These are phyloP conservation scores for Noctua fimbriata DNA, from an alignment of 2,888 invertebrate genomes.

Conservation along the genomic window DNA sequence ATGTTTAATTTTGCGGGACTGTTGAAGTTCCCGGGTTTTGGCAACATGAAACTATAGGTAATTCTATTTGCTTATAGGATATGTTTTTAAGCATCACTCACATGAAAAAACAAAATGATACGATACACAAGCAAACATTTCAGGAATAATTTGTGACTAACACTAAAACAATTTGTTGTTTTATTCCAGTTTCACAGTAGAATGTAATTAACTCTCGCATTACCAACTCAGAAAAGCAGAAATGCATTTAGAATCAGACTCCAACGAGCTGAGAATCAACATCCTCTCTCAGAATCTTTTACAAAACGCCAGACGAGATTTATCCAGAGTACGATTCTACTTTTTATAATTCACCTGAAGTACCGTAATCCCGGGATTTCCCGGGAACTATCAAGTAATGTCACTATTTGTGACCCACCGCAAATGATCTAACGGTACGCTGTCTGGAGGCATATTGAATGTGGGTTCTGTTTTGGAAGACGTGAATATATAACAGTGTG, in stretches of 20 bases:
- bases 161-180: background rate
- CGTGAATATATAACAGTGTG: conserved; percentile 47
- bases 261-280: background rate
- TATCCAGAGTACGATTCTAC: background rate
- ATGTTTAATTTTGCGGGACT: conserved; percentile 19
- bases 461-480: conserved; percentile 59
- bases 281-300: background rate
- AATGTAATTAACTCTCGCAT: background rate
- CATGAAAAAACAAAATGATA: background rate
- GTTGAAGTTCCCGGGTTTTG: background rate
- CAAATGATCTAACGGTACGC: conserved; percentile 75
- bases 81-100: background rate
- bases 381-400: conserved; percentile 36
- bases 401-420: conserved; percentile 67
- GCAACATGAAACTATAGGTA: background rate
- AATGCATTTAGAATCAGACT: background rate
- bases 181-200: background rate
- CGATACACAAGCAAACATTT: background rate
- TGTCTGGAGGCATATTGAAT: conserved; percentile 67
- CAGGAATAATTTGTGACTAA: no score
- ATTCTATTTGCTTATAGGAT: background rate
- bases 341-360: conserved; percentile 12
- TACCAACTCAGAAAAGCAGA: background rate
- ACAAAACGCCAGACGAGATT: conserved; percentile 10
- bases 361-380: conserved; percentile 35